phyloP scores from a whole-genome alignment of 2,797 vertebrate species.

The Valencia hispanica region DNA sequence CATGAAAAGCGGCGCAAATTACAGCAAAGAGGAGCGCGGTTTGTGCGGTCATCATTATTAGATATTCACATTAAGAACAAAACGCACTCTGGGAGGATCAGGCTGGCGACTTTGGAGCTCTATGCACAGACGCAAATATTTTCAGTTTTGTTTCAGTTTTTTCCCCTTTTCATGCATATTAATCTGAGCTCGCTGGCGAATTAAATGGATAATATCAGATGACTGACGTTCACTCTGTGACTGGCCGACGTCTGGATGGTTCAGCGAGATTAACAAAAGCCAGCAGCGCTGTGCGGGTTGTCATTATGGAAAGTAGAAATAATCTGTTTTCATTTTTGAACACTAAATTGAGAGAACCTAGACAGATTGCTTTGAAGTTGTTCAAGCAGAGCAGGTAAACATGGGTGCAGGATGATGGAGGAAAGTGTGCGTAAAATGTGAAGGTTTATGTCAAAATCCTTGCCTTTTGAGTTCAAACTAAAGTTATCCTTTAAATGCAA shows the following conservation, averaged over 20 bases:
- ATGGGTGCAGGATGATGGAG: not conserved
- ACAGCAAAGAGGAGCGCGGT: slow-evolving; percentile 74
- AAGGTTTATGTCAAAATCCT: not conserved
- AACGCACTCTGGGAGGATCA: slow-evolving; percentile 33
- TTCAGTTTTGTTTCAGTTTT: not conserved
- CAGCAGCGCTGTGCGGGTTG: not conserved
- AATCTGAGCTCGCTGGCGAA: slow-evolving; percentile 31
- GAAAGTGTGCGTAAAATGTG: slow-evolving; percentile 43
- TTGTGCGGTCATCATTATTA: slow-evolving; percentile 78
- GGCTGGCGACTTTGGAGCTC: slow-evolving; percentile 42
- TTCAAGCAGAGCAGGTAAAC: slow-evolving; percentile 21
- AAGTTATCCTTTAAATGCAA: not conserved
- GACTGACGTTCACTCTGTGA: slow-evolving; percentile 32
- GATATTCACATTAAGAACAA: slow-evolving; percentile 68
- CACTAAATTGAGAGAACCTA: not conserved
- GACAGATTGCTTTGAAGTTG: not conserved
- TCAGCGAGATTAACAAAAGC: slow-evolving; percentile 2
- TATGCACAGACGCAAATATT: slow-evolving; percentile 27
- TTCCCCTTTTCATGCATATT: slow-evolving; percentile 11
- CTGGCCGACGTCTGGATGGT: not conserved
- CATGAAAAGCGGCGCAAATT: slow-evolving; percentile 83
- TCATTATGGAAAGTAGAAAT: not conserved
- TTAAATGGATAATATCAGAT: slow-evolving; percentile 44
- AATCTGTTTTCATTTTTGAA: not conserved
- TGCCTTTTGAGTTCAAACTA: not conserved